Base-by-base conservation (phyloP, 2,113 vertebrate genomes). In the Cercocebus atys region DNA sequence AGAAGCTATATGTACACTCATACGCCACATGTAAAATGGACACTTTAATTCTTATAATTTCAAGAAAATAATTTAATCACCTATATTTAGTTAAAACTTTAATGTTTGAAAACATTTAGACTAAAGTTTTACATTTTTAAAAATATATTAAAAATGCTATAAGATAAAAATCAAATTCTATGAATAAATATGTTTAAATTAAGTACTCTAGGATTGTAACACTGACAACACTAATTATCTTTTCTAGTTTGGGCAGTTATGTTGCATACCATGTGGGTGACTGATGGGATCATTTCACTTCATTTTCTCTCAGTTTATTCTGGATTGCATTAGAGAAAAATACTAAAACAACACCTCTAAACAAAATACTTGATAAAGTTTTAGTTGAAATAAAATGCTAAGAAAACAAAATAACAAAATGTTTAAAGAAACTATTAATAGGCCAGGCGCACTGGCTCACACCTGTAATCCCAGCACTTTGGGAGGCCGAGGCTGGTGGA, bases 221-320 rank as follows among this genome's bases (percentile, higher is more conserved):
- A 97, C 81, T 97, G 97, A 96, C 98, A 98, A 98, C 88, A 96
- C 96, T 92, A 97, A 98, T 93, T 82, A 93, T 45, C 92, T 97
- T 95, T 52, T 80, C 92, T 68, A 91, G 6, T 94, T 18, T 72
- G 45, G 93, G 86, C 86, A 98, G 96, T 78, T 94, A 95, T 23
- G 94, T 93, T 84, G 85, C n/a, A 96, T 23, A 93, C 57, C 95
- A 83, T 98, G 98, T 97, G 98, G 90, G 35, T 96, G 92, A 97
- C 86, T 95, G 95, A 98, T 89, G 95, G 95, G 76, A 66, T 84
- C 87, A 94, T 89, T 97, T 97, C 61, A 79, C 81, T 97, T 92
- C 40, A 97, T 2, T 70, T 98, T 97, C 92, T 94, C 91, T 97
- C 86, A 88, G 59, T 76, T 96, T 94, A 78, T 88, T 98, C 94